Conservation (phyloP, 1,140 invertebrate species). For the Diachasmimorpha longicaudata region DNA sequence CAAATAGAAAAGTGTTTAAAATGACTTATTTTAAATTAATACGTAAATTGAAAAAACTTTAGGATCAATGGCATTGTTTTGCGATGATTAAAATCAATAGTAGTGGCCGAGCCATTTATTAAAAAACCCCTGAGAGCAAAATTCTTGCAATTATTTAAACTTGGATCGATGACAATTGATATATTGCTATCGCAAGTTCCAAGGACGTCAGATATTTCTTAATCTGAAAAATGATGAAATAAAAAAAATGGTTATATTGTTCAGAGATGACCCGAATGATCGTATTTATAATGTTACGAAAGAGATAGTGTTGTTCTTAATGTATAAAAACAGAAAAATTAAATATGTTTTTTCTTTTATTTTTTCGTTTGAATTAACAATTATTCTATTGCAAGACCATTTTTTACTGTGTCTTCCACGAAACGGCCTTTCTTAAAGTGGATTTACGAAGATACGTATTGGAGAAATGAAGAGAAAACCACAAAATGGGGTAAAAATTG, state of each 20-base stretch:
- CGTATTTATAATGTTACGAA: constrained; percentile 36
- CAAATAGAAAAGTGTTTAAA: background rate
- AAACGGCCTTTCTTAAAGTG: constrained; percentile 39
- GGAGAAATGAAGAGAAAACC: constrained; percentile 19
- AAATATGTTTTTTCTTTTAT: constrained; percentile 17
- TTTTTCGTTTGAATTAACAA: constrained; percentile 22
- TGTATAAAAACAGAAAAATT: constrained; percentile 29
- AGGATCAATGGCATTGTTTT: background rate
- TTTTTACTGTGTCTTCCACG: constrained; percentile 39
- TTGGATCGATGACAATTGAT: constrained; percentile 19
- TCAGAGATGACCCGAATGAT: constrained; percentile 31
- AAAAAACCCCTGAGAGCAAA: background rate
- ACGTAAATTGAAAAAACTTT: background rate
- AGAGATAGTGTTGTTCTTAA: constrained; percentile 32
- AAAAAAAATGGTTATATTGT: constrained; percentile 28
- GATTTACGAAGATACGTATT: constrained; percentile 34
- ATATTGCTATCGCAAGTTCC: background rate
- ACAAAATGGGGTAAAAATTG: constrained; percentile 3
- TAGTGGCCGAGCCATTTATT: constrained; percentile 11
- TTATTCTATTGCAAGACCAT: constrained; percentile 37
- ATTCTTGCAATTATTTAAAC: background rate
- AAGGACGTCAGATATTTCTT: background rate
- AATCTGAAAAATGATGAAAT: background rate
- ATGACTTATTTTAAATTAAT: constrained; percentile 11
- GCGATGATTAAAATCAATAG: background rate